A percentile compares a stretch with the other conserved stretches of the same genome.
phyloP scores from a whole-genome alignment of 2,888 invertebrate genomes.

The Iphiclides podalirius region DNA sequence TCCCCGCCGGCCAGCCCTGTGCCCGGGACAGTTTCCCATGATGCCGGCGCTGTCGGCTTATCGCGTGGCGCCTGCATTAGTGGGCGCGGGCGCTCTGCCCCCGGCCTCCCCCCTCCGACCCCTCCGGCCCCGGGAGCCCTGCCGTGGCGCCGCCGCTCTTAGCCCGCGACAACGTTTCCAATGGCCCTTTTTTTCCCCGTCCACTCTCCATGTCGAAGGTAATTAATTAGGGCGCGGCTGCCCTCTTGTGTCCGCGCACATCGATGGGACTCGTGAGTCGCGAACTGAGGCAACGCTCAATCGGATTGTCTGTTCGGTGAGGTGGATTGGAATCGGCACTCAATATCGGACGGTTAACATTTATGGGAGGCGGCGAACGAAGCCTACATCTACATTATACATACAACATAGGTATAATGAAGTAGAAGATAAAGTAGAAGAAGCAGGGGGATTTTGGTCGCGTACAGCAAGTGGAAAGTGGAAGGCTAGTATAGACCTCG shows the following conservation, averaged over 20 bases:
- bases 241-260: conserved; percentile 41
- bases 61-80: conserved; percentile 23
- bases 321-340: too few relatives aligned
- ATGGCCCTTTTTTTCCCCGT: conserved; percentile 50
- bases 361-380: too few relatives aligned
- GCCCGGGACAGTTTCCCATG: conserved; percentile 17
- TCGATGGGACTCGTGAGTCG: too few relatives aligned
- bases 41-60: conserved; percentile 14
- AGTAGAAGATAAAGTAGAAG: too few relatives aligned
- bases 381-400: too few relatives aligned
- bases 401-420: too few relatives aligned
- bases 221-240: conserved; percentile 61
- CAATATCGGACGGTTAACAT: too few relatives aligned
- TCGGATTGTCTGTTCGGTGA: too few relatives aligned
- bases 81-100: conserved; percentile 2
- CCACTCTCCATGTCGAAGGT: conserved; percentile 48
- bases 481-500: too few relatives aligned
- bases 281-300: too few relatives aligned
- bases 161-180: conserved; percentile 53
- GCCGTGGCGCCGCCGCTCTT: conserved; percentile 63
- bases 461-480: too few relatives aligned
- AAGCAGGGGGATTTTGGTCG: too few relatives aligned
- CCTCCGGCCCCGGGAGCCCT: not conserved
- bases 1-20: conserved; percentile 8
- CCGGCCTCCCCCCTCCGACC: not conserved